Evolutionary conservation across 1,140 invertebrate genomes (phyloP), one percentile per base, ranked within the genome.

Genomic region (Xylocopa sonorina): DNA sequence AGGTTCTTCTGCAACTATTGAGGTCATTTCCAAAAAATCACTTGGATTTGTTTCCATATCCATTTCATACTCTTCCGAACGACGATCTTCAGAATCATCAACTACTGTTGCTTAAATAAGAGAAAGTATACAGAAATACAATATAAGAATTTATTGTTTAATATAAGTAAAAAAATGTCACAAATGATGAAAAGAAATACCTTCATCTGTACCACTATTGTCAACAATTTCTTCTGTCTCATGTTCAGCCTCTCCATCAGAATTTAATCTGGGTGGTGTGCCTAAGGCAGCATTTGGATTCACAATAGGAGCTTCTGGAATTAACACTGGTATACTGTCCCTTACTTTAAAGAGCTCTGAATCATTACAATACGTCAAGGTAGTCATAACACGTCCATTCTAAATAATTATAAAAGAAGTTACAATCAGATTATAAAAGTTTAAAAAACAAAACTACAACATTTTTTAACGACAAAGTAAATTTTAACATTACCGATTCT

Each of bases 41-140:
- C 92, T 92, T 0, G 92, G 92, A 82, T 93, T 93, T 21, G 90
- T 93, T 60, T 93, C 92, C 92, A 93, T 93, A 60, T 93, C 92
- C 92, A 93, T 91, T 53, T 93, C 91, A 69, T 92, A 93, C 41
- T 92, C 92, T 38, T 93, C 92, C 1, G 91, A 93, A 79, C 90
- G 92, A 50, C 84, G 89, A 73, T 92, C 92, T 12, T 93, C 91
- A 1, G 71, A 74, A 32, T 93, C 91, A 29, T 90, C 89, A 21
- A 85, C 55, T 14, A 88, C 69, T 27, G 82, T 81, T 41, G 73
- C 73, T 85, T 10, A 43, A 63, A 63, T 2, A 51, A 57, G 29
- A 12, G 14, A 24, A 50, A 29, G 9, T 38, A 38, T 38, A 38
- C 9, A 9, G 38, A 46, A 29, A 55, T 24, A 51, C 14, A n/a